Percentiles rank a stretch among this genome's conserved stretches.
Evolutionary conservation across 2,113 vertebrate species (phyloP).

Genomic region (Equus przewalskii): DNA sequence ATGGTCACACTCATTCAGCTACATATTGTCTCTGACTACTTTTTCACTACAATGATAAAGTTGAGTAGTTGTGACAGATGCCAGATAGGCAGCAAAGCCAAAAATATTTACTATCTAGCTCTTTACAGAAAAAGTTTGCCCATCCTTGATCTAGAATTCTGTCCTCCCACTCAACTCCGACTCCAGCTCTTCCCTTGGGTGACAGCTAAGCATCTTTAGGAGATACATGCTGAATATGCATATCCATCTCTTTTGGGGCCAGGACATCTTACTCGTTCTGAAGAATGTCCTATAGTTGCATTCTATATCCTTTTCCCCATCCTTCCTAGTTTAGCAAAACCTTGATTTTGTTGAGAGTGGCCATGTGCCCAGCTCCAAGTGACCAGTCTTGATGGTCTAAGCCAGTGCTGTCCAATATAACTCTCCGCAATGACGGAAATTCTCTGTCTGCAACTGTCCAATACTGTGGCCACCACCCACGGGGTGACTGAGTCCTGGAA

Average conservation of each 20-base stretch:
- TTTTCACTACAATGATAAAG: background rate
- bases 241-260: background rate
- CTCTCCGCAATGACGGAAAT: background rate
- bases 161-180: background rate
- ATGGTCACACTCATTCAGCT: background rate
- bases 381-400: background rate
- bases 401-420: background rate
- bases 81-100: background rate
- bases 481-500: background rate
- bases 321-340: background rate
- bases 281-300: background rate
- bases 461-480: background rate
- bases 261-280: background rate
- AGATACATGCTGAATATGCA: background rate
- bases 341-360: background rate
- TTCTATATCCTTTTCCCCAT: background rate
- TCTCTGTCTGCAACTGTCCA: background rate
- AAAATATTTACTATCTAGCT: background rate
- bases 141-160: background rate
- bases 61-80: background rate
- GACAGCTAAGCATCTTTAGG: background rate
- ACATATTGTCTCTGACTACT: background rate
- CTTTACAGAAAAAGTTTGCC: background rate
- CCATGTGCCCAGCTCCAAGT: background rate
- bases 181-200: background rate